These are phyloP conservation scores for Morus bassanus DNA, from an alignment of 2,797 vertebrate species.

Conservation along the genomic window DNA sequence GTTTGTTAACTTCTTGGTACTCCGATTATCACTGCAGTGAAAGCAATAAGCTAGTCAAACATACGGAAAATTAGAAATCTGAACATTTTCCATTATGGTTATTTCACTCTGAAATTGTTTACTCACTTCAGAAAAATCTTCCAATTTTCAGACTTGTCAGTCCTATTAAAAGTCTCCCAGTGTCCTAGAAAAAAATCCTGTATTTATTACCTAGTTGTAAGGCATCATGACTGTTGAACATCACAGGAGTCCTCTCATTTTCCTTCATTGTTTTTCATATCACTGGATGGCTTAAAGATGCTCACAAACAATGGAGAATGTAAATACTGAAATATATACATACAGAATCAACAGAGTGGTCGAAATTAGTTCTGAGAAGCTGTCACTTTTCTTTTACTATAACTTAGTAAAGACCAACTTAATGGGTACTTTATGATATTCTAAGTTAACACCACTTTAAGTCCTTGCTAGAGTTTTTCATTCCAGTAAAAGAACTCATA, in stretches of 20 bases:
- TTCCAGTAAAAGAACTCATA: not conserved
- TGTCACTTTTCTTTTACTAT: not conserved
- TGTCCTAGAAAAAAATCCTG: not conserved
- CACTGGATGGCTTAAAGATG: not conserved
- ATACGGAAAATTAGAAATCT: not conserved
- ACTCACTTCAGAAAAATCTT: not conserved
- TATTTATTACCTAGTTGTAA: not conserved
- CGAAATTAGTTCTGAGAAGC: not conserved
- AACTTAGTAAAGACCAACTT: not conserved
- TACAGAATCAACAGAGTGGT: not conserved
- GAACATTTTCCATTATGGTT: not conserved
- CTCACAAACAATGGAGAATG: not conserved
- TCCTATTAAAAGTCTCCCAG: not conserved
- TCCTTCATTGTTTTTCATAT: not conserved
- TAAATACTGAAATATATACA: not conserved
- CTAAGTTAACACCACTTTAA: not conserved
- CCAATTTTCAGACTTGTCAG: not conserved
- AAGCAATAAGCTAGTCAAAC: conserved; percentile 4
- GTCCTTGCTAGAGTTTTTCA: not conserved
- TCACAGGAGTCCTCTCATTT: not conserved
- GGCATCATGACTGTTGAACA: fast-evolving
- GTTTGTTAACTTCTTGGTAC: not conserved
- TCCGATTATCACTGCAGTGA: not conserved
- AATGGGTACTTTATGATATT: not conserved
- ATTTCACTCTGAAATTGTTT: not conserved